These are phyloP conservation scores for Bradypus variegatus DNA, from an alignment of 2,797 vertebrate genomes.

Conservation along the genomic window DNA sequence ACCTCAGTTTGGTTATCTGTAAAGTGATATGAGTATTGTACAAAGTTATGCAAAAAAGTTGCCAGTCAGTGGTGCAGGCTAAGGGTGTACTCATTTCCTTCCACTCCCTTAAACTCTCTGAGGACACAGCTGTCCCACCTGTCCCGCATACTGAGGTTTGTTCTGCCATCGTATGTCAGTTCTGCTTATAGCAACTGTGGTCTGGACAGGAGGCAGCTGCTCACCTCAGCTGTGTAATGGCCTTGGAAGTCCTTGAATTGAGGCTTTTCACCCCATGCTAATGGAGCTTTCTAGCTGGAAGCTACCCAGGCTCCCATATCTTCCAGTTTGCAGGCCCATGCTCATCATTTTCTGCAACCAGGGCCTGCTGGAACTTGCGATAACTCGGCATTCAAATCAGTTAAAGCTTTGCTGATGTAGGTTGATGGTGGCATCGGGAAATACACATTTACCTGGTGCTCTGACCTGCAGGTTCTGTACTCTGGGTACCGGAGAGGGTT, in stretches of 20 bases:
- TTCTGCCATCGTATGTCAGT: background rate
- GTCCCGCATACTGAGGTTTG: background rate
- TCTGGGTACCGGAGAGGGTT: background rate
- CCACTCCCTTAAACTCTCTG: background rate
- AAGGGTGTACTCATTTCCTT: background rate
- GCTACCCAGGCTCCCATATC: background rate
- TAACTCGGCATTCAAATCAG: background rate
- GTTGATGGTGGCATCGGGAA: background rate
- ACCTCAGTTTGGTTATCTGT: background rate
- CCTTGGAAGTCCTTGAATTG: conserved; percentile 11
- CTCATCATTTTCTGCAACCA: background rate
- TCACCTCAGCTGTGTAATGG: background rate
- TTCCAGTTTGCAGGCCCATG: background rate
- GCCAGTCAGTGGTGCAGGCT: background rate
- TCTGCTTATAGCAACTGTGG: background rate
- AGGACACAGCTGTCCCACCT: background rate
- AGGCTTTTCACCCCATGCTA: background rate
- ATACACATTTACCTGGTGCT: background rate
- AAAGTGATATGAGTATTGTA: background rate
- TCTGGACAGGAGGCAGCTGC: background rate
- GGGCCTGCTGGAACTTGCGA: background rate
- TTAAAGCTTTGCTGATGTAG: background rate
- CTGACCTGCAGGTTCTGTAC: background rate
- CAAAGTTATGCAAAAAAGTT: background rate
- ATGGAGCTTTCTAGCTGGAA: background rate